Percentiles rank a stretch among this genome's conserved stretches.
phyloP scores from a whole-genome alignment of 2,888 invertebrate species.

The Drosophila lacicola region DNA sequence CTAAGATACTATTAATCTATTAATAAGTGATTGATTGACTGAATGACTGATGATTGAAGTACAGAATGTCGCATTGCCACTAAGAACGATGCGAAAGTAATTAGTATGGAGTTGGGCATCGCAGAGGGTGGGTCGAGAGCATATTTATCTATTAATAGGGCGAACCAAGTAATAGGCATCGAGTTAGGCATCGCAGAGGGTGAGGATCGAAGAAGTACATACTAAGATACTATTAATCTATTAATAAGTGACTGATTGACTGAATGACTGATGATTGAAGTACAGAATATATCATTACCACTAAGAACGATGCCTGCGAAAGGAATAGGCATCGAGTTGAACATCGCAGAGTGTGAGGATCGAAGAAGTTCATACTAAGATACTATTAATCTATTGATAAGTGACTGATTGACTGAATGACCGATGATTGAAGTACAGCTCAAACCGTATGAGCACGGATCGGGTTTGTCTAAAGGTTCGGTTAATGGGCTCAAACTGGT shows the following conservation, averaged over 20 bases:
- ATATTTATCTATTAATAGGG: too few species aligned
- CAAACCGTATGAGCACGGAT: too few species aligned
- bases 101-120: too few species aligned
- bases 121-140: too few species aligned
- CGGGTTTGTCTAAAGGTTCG: neutral
- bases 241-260: neutral
- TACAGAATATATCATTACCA: constrained; percentile 87
- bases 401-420: neutral
- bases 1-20: too few species aligned
- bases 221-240: too few species aligned
- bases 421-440: neutral
- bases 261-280: neutral
- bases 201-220: neutral
- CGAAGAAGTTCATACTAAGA: neutral
- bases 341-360: neutral
- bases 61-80: constrained; percentile 88
- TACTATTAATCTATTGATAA: neutral
- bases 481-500: too few species aligned
- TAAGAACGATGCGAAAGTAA: constrained; percentile 87
- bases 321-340: too few species aligned
- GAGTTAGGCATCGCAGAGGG: neutral
- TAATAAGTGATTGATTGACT: neutral
- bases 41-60: neutral
- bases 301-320: constrained; percentile 88
- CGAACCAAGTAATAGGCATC: too few species aligned